Base-by-base conservation (phyloP, 2,888 invertebrate species). In the Linyphia triangularis region DNA sequence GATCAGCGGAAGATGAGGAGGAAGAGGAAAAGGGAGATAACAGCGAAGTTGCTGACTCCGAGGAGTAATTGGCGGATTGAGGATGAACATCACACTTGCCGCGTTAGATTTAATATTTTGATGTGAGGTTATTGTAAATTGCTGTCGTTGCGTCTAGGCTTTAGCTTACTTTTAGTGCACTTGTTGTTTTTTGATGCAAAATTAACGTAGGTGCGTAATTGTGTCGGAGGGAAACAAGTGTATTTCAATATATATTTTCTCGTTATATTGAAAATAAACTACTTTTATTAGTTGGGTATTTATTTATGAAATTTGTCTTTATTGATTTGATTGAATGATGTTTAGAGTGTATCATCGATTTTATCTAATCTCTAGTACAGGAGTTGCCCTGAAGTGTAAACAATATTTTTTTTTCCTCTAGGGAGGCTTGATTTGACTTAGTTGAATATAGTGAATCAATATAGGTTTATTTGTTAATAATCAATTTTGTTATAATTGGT, bases 1-100 rank as follows among this genome's bases (percentile, higher is more conserved):
- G 70, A 28, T 22, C 59, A 4, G 59, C 73, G 16, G 88, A 85
- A 1, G 85, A 88, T 6, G 89, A 89, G n/a, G 88, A 89, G 16
- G 86, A 72, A 51, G 77, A 70, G 2, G 51, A 77, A 43, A 59
- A 37, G 22, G 81, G 33, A 22, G 69, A 51, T n/a, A 79, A 67
- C 2, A 81, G 57, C 16, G 81, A 69, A 26, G 70, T 22, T 6
- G 65, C 37, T 10, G 78, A 78, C 4, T 81, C 81, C 16, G 81
- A 81, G 57, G 69, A 81, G 33, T 69, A 69, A 81, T 28, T 0
- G n/a, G 16, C 5, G 51, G 51, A 3, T 40, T 40, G 3, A n/a
- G n/a, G n/a, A n/a, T n/a, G n/a, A n/a, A n/a, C n/a, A n/a, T n/a
- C n/a, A n/a, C n/a, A n/a, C n/a, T n/a, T n/a, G n/a, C n/a, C n/a